Evolutionary conservation across 2,797 vertebrate species (phyloP).

Genomic region (Fundulus diaphanus): DNA sequence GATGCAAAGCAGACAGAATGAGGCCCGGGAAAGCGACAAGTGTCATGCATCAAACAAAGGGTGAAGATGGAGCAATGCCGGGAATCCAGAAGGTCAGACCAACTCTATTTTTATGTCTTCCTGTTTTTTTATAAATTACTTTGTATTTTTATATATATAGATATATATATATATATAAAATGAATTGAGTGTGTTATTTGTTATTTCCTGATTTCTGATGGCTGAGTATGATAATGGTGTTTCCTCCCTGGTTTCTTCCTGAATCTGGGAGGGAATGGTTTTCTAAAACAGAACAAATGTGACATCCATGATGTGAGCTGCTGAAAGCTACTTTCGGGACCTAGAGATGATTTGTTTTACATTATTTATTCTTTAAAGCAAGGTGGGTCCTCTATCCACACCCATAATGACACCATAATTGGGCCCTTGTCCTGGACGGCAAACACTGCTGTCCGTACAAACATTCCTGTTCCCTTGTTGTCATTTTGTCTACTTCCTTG

Average conservation of each 20-base stretch:
- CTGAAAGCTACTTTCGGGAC: constrained; percentile 77
- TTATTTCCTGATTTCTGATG: constrained; percentile 84
- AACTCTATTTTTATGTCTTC: constrained; percentile 97
- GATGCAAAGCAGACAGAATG: constrained; percentile 83
- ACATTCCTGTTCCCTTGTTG: constrained; percentile 58
- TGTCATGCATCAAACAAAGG: constrained; percentile 88
- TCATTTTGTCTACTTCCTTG: constrained; percentile 66
- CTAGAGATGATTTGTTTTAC: constrained; percentile 71
- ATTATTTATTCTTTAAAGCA: constrained; percentile 76
- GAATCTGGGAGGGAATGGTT: constrained; percentile 78
- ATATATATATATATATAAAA: constrained; percentile 81
- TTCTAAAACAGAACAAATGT: constrained; percentile 76
- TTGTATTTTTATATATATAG: constrained; percentile 73
- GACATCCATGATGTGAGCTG: constrained; percentile 78
- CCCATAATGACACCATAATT: constrained; percentile 67
- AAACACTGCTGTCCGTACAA: constrained; percentile 71
- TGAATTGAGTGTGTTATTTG: constrained; percentile 88
- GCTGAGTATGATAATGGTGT: constrained; percentile 72
- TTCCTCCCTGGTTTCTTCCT: constrained; percentile 76
- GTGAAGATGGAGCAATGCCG: constrained; percentile 95
- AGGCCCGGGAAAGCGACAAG: constrained; percentile 85
- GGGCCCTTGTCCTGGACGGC: constrained; percentile 71
- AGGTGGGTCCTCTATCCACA: constrained; percentile 84
- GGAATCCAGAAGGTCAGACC: constrained; percentile 99
- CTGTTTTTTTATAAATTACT: constrained; percentile 75